Evolutionary conservation across 2,888 invertebrate genomes (phyloP).

Genomic region (Acanthosepion lycidas): DNA sequence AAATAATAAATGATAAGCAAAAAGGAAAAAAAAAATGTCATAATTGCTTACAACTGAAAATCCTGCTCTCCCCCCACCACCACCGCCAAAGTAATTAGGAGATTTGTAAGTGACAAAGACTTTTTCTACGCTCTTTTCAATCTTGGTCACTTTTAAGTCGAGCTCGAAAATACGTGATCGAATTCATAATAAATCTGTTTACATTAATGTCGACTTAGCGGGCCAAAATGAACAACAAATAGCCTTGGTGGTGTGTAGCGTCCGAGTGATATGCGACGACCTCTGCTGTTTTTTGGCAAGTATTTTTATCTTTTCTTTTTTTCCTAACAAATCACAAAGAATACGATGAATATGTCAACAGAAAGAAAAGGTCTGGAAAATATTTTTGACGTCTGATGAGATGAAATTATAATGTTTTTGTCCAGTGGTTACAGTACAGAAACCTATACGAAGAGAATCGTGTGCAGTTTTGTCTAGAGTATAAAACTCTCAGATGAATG

Average conservation of each 20-base stretch:
- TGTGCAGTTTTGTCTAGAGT: too few relatives aligned
- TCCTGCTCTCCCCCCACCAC: too few relatives aligned
- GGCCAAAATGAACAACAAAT: not conserved
- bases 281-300: not conserved
- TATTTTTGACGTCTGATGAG: not conserved
- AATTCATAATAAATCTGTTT: not conserved
- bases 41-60: too few relatives aligned
- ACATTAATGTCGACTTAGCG: not conserved
- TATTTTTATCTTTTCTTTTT: not conserved
- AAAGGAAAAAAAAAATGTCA: too few relatives aligned
- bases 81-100: too few relatives aligned
- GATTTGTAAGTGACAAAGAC: too few relatives aligned
- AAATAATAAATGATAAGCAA: too few relatives aligned
- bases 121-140: not conserved
- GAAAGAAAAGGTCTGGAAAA: not conserved
- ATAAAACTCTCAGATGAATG: too few relatives aligned
- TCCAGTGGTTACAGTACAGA: not conserved
- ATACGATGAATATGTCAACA: not conserved
- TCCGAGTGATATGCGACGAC: not conserved
- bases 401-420: not conserved
- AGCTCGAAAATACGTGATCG: not conserved
- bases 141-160: not conserved
- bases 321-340: not conserved
- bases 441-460: too few relatives aligned
- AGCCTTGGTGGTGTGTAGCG: not conserved